Evolutionary conservation across 2,113 vertebrate genomes (phyloP), one percentile per base, ranked within the genome.

Genomic region (Poecilia latipinna): DNA sequence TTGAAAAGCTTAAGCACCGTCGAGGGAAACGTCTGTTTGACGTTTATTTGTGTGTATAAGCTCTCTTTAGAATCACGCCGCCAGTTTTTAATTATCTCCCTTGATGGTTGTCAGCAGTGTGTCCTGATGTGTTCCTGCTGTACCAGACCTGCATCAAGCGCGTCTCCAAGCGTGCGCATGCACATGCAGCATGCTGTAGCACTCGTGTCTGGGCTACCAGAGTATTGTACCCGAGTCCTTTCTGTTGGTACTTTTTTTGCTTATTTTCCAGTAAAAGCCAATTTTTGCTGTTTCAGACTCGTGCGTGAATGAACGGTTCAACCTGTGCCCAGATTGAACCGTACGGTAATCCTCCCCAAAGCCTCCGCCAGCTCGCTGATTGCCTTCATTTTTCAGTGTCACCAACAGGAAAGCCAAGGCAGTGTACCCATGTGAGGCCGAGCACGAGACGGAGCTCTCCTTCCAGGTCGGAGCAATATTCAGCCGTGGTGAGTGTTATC

Each of bases 381-480:
- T 95, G 91, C 91, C 91, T 94, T 92, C 92, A 93, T 89, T 94
- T 95, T 94, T 84, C 93, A 98, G 96, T 44, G 28, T 94, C 87
- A 86, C 86, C 91, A 86, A 80, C 83, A 95, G 94, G 91, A 98
- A 97, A 93, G 97, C 98, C 84, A 96, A 94, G 83, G 98, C 98
- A 0, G 97, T 98, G 88, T 99, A 96, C 90, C 96, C 97, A 0
- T 99, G 98, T 67, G 96, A 98, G 88, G 98, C 97, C 66, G 98
- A 98, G 78, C 97, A 99, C 82, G 97, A 96, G 90, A 97, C 97
- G 0, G 98, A 99, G 91, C 90, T 99, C 88, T 99, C 98, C 77
- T 99, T 99, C 94, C 95, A 96, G 91, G 96, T 95, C 85, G 98
- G 97, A 82, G 97, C 96, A 70, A 96, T 98, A 94, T 99, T 99